Percentiles rank a stretch among this genome's conserved stretches.
Evolutionary conservation across 2,888 invertebrate species (phyloP).

Genomic region (Horisme vitalbata): DNA sequence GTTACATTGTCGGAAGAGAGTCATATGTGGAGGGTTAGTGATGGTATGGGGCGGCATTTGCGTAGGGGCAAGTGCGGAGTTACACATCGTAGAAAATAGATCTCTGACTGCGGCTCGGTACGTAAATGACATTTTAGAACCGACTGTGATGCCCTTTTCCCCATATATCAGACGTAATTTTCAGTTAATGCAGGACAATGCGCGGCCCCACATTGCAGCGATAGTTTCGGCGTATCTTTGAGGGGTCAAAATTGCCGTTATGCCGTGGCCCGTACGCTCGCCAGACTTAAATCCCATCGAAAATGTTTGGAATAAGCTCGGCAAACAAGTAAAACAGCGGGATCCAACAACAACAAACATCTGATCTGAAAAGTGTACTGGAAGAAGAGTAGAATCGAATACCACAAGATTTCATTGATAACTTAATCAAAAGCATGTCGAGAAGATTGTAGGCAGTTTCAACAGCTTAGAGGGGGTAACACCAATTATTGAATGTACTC

Average conservation of each 20-base stretch:
- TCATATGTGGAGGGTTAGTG: not conserved
- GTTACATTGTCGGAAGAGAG: conserved; percentile 3
- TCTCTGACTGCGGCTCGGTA: too few relatives aligned
- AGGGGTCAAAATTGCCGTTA: conserved; percentile 18
- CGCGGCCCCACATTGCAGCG: conserved; percentile 12
- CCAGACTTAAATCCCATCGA: conserved; percentile 32
- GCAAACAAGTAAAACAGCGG: conserved; percentile 29
- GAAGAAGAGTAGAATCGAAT: conserved; percentile 4
- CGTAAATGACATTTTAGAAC: not conserved
- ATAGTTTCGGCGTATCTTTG: conserved; percentile 26
- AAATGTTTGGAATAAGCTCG: conserved; percentile 31
- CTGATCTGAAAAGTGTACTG: conserved; percentile 25
- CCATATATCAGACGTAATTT: not conserved
- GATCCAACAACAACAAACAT: conserved; percentile 27
- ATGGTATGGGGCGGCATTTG: too few relatives aligned
- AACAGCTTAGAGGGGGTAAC: too few relatives aligned
- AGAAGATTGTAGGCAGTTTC: too few relatives aligned
- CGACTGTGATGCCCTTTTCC: not conserved
- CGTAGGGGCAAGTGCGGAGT: too few relatives aligned
- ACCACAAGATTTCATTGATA: too few relatives aligned
- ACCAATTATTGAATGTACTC: not conserved
- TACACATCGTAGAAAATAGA: too few relatives aligned
- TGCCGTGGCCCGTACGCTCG: conserved; percentile 25
- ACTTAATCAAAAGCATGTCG: not conserved
- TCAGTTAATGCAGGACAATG: conserved; percentile 2